These are phyloP conservation scores for Vesta saturnalis DNA, from an alignment of 2,888 invertebrate species.

Conservation along the genomic window DNA sequence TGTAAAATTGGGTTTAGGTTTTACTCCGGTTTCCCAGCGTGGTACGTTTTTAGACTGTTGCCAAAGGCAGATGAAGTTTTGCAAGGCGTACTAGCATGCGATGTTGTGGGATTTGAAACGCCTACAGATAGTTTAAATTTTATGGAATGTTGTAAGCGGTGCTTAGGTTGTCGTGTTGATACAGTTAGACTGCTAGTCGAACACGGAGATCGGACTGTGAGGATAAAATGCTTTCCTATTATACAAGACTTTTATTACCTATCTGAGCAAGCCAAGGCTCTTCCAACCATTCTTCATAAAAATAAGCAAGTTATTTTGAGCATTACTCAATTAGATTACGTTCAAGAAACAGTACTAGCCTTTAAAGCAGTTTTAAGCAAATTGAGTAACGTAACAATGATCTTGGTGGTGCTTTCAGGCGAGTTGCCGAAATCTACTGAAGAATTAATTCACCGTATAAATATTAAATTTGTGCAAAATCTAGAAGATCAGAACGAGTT, in stretches of 20 bases:
- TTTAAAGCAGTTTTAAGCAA: neutral
- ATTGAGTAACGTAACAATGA: neutral
- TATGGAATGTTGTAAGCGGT: conserved; percentile 89
- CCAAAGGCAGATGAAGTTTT: conserved; percentile 95
- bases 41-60: conserved; percentile 91
- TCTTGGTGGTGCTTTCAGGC: too few relatives aligned
- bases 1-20: conserved; percentile 91
- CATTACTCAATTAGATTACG: conserved; percentile 51
- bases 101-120: conserved; percentile 93
- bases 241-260: conserved; percentile 90
- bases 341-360: neutral
- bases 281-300: too few relatives aligned
- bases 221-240: conserved; percentile 86
- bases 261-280: conserved; percentile 72
- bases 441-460: conserved; percentile 89
- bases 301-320: conserved; percentile 85
- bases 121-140: conserved; percentile 92
- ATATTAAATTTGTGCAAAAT: conserved; percentile 88
- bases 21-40: conserved; percentile 94
- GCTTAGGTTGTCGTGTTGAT: conserved; percentile 88
- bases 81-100: conserved; percentile 91
- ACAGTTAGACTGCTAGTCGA: conserved; percentile 87
- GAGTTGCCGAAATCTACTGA: conserved; percentile 86
- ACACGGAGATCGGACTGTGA: conserved; percentile 85
- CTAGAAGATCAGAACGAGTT: conserved; percentile 90